Evolutionary conservation across 1,140 invertebrate genomes (phyloP), one percentile per base, ranked within the genome.

Genomic region (Ylistrum balloti): DNA sequence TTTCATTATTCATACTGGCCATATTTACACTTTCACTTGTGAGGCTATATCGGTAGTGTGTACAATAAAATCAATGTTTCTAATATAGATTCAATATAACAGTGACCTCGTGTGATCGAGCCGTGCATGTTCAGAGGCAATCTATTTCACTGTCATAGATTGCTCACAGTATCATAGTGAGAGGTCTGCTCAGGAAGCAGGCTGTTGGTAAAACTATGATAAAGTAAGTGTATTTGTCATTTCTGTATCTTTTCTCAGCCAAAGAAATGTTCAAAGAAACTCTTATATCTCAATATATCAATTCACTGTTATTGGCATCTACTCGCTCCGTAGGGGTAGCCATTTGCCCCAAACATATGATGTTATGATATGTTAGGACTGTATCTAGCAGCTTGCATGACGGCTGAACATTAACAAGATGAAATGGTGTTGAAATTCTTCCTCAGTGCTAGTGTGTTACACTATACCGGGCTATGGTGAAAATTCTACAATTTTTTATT

Each of bases 361-460:
- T 74, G 56, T n/a, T 74, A 74, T 74, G 56, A 74, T 74, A 74
- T n/a, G 56, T 74, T 74, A 28, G 56, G 56, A 74, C 22, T 7
- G 56, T n/a, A 74, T n/a, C 56, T 74, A n/a, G 56, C 56, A 74
- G 56, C 56, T 74, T 74, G 56, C 56, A 74, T 74, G 56, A 74
- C 56, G n/a, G 56, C 1, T n/a, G n/a, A 11, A 74, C 56, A 74
- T 74, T 74, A 74, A 74, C 56, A 28, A 74, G 56, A 74, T 74
- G 56, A 74, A 74, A 74, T 74, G 56, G 56, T 74, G 56, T 74
- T 74, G 56, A 74, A 74, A 74, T 74, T 74, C 56, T 74, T 9
- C 56, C 56, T 17, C 56, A 74, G 22, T 28, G 56, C 56, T 28
- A 28, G 22, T 28, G 56, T 11, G 28, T 74, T 74, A 74, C 56